Evolutionary conservation across 1,140 invertebrate genomes (phyloP).

Genomic region (Rhagoletis zephyria): DNA sequence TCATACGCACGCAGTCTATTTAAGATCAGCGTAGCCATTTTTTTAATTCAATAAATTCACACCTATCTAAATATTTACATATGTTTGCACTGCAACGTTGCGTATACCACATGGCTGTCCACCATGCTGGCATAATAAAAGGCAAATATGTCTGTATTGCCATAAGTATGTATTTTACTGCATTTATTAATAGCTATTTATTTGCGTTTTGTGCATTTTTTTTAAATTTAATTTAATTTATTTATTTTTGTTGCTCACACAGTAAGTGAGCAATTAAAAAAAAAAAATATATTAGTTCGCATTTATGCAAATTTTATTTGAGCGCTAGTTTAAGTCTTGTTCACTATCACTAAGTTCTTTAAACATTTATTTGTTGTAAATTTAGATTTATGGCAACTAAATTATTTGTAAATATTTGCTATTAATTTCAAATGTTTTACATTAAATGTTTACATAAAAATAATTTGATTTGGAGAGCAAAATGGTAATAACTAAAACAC

Average conservation of each 20-base stretch:
- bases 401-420: constrained; percentile 47
- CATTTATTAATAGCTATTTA: constrained; percentile 31
- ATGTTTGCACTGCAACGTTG: not conserved
- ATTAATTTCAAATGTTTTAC: constrained; percentile 4
- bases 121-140: not conserved
- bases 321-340: not conserved
- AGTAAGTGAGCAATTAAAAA: not conserved
- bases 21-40: not conserved
- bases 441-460: constrained; percentile 37
- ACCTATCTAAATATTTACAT: too few relatives aligned
- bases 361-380: not conserved
- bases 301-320: not conserved
- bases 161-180: not conserved
- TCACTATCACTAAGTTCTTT: not conserved
- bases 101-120: not conserved
- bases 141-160: not conserved
- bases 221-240: too few relatives aligned
- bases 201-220: constrained; percentile 6
- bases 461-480: not conserved
- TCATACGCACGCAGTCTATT: not conserved
- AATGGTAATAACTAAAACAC: not conserved
- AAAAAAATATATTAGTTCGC: too few relatives aligned
- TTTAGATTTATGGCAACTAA: not conserved
- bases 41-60: not conserved
- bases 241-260: too few relatives aligned